These are phyloP conservation scores for Melanerpes aurifrons DNA, from an alignment of 2,113 vertebrate genomes.

Conservation along the genomic window DNA sequence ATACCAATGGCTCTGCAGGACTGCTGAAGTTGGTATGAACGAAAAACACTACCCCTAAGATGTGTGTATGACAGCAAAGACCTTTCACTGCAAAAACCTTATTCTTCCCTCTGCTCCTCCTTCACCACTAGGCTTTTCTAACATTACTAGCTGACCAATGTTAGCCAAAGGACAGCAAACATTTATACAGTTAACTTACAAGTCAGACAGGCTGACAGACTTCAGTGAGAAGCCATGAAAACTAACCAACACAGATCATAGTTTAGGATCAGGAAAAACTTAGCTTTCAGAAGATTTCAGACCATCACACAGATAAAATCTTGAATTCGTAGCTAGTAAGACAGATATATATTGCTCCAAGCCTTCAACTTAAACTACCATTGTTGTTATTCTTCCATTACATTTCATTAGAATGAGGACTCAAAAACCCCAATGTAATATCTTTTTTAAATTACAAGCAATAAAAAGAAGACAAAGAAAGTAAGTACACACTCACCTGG, in stretches of 20 bases:
- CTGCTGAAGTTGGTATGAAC: not conserved
- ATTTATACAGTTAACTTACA: not conserved
- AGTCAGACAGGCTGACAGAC: not conserved
- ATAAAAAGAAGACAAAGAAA: not conserved
- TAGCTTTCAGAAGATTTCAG: not conserved
- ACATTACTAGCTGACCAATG: not conserved
- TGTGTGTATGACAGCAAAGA: not conserved
- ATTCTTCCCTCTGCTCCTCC: not conserved
- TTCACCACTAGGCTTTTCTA: not conserved
- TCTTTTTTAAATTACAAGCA: not conserved
- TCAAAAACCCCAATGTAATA: not conserved
- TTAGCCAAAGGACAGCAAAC: not conserved
- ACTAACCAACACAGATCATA: not conserved
- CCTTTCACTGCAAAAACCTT: not conserved
- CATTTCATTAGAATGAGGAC: not conserved
- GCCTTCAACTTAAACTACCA: not conserved
- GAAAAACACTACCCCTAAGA: not conserved
- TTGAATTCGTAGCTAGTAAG: not conserved
- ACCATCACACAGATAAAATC: not conserved
- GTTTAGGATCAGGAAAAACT: not conserved
- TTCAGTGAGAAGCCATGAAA: not conserved
- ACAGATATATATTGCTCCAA: not conserved
- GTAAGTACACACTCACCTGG: slow-evolving; percentile 78
- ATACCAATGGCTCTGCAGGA: not conserved
- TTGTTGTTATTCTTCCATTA: not conserved